phyloP scores from a whole-genome alignment of 2,888 invertebrate species.

The Limnephilus lunatus region DNA sequence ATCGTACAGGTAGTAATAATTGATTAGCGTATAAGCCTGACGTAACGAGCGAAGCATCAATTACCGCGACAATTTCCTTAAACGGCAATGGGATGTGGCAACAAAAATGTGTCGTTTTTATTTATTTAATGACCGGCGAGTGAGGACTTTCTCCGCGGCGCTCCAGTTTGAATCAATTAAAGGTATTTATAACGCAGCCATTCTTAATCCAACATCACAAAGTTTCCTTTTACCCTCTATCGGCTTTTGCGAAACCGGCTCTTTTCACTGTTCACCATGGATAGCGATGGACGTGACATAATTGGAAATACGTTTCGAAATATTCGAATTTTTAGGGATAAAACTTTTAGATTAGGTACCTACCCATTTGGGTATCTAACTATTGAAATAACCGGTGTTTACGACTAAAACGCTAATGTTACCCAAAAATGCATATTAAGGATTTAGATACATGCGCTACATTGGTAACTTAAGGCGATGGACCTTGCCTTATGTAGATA shows the following conservation, averaged over 20 bases:
- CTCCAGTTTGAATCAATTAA: conserved; percentile 65
- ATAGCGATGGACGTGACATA: background rate
- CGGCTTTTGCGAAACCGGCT: background rate
- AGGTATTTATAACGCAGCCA: conserved; percentile 56
- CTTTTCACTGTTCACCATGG: background rate
- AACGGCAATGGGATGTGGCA: conserved; percentile 30
- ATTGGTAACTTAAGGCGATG: too few relatives aligned
- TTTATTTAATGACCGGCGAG: conserved; percentile 39
- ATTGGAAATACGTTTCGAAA: background rate
- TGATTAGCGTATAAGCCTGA: background rate
- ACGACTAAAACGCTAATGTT: too few relatives aligned
- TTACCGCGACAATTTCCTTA: conserved; percentile 29
- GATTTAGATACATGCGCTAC: too few relatives aligned
- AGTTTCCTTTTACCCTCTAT: conserved; percentile 15
- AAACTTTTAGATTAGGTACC: too few relatives aligned
- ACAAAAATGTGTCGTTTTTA: conserved; percentile 36
- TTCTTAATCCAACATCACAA: conserved; percentile 55
- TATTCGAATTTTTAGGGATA: background rate
- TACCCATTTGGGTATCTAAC: too few relatives aligned
- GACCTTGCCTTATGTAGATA: too few relatives aligned
- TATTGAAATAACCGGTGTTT: too few relatives aligned
- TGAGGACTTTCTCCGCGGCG: conserved; percentile 56
- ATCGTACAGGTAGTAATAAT: background rate
- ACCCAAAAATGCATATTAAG: too few relatives aligned
- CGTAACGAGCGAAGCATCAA: background rate